phyloP scores from a whole-genome alignment of 2,797 vertebrate species.

The Brachymystax lenok region DNA sequence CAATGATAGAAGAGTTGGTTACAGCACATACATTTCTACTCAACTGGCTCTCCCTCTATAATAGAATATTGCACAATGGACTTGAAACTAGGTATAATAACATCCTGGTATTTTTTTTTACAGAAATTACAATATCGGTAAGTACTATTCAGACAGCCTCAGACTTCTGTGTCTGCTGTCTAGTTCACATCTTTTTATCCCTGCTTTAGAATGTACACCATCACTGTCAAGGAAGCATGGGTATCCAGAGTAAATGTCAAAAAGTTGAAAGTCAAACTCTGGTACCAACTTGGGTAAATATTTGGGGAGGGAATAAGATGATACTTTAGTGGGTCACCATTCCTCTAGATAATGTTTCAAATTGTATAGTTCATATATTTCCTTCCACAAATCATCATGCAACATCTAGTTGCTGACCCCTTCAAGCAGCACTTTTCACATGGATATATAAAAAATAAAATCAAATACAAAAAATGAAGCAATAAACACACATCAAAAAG shows the following conservation, averaged over 20 bases:
- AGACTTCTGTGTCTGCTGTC: neutral
- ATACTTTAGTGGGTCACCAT: slow-evolving; percentile 1
- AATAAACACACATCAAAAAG: slow-evolving; percentile 71
- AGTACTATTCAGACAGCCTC: neutral
- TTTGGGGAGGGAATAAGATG: slow-evolving; percentile 47
- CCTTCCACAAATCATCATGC: slow-evolving; percentile 68
- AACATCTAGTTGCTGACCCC: slow-evolving; percentile 64
- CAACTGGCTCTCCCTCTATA: slow-evolving; percentile 6
- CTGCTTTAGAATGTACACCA: neutral
- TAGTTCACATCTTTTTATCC: neutral
- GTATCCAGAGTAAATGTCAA: slow-evolving; percentile 22
- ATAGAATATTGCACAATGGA: neutral
- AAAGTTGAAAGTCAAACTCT: slow-evolving; percentile 13
- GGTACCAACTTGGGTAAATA: slow-evolving; percentile 29
- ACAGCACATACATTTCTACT: neutral
- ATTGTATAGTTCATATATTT: slow-evolving; percentile 49
- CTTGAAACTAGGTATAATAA: slow-evolving; percentile 2
- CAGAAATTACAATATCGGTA: neutral
- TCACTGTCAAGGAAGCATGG: neutral
- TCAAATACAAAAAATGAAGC: slow-evolving; percentile 70
- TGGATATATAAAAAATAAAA: slow-evolving; percentile 72
- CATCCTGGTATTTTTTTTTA: slow-evolving; percentile 36
- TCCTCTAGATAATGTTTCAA: slow-evolving; percentile 40
- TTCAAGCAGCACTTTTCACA: slow-evolving; percentile 68
- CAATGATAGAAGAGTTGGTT: neutral